Evolutionary conservation across 2,888 invertebrate species (phyloP).

Genomic region (Netelia fuscicornis): DNA sequence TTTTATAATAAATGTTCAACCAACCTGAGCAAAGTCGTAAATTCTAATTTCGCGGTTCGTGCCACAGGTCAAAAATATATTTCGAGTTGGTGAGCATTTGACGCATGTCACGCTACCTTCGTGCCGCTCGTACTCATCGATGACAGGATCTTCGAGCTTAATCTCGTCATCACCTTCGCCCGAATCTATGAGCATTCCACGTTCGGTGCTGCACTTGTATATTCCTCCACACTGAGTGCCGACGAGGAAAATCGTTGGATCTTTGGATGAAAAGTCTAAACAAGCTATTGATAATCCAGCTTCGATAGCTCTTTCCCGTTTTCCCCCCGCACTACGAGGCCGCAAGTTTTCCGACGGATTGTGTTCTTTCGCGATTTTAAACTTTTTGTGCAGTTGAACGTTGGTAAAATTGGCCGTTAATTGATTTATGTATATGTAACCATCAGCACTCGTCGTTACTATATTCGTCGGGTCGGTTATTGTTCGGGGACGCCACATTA

Average conservation of each 20-base stretch:
- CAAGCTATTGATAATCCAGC: constrained; percentile 81
- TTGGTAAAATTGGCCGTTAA: constrained; percentile 79
- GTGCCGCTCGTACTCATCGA: constrained; percentile 80
- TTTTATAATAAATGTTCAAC: constrained; percentile 8
- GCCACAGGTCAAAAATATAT: constrained; percentile 79
- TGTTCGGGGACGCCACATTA: constrained; percentile 79
- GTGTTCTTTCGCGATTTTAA: constrained; percentile 81
- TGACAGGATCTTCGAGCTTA: constrained; percentile 78
- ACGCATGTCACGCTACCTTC: constrained; percentile 80
- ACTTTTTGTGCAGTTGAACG: constrained; percentile 76
- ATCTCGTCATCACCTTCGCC: constrained; percentile 22
- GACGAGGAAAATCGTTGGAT: constrained; percentile 78
- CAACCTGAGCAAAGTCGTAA: constrained; percentile 80
- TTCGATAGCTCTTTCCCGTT: constrained; percentile 80
- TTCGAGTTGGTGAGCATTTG: constrained; percentile 77
- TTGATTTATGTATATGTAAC: constrained; percentile 80
- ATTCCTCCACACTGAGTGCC: constrained; percentile 83
- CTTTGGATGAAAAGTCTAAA: constrained; percentile 80
- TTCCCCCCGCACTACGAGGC: constrained; percentile 81
- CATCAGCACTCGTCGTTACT: constrained; percentile 80
- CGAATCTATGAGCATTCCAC: constrained; percentile 71
- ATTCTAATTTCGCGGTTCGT: constrained; percentile 82
- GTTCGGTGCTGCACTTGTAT: constrained; percentile 81
- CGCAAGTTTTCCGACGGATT: constrained; percentile 82
- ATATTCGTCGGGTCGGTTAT: constrained; percentile 77